A percentile compares a stretch with the other conserved stretches of the same genome.
phyloP scores from a whole-genome alignment of 1,140 invertebrate genomes.

The Achatina immaculata region DNA sequence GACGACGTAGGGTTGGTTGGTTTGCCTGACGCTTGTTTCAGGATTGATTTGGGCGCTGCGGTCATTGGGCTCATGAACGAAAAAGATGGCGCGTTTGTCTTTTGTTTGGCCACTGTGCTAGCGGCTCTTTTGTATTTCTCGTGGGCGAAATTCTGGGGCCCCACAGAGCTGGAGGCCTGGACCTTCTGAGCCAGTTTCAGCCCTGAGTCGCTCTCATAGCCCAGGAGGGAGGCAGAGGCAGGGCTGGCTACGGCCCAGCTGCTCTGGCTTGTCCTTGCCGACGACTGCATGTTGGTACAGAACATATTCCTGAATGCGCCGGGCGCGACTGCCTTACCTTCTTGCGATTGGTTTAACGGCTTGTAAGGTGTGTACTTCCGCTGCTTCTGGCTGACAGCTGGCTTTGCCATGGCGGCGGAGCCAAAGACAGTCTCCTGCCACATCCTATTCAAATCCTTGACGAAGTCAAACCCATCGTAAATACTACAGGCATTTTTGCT shows the following conservation, averaged over 20 bases:
- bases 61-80: neutral
- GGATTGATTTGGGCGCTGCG: neutral
- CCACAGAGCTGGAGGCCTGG: neutral
- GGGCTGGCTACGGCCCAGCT: no score
- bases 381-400: neutral
- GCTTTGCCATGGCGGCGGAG: neutral
- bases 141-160: neutral
- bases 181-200: neutral
- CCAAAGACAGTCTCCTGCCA: neutral
- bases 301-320: neutral
- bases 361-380: neutral
- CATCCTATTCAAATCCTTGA: neutral
- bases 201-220: neutral
- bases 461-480: neutral
- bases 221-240: no score
- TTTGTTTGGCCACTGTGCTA: neutral
- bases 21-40: neutral
- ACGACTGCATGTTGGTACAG: neutral
- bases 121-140: neutral
- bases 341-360: neutral
- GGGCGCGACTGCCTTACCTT: neutral
- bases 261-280: neutral
- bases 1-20: neutral
- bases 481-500: neutral
- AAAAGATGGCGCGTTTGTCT: neutral